A percentile compares a stretch with the other conserved stretches of the same genome.
phyloP scores from a whole-genome alignment of 35 echinoderm and acorn worm species.

The Lytechinus pictus region DNA sequence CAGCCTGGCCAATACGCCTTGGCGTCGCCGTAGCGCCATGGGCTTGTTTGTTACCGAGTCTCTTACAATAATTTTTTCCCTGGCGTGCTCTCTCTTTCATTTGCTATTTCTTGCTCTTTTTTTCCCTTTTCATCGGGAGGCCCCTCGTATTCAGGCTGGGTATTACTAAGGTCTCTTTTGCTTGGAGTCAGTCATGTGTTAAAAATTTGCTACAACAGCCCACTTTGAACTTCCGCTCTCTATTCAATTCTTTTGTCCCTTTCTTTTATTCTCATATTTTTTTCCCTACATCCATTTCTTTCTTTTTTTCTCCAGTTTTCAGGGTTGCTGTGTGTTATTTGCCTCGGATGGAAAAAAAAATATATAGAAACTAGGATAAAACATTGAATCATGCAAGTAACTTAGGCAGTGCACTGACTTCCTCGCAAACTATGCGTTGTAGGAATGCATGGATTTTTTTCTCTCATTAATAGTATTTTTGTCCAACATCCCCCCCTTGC shows the following conservation, averaged over 20 bases:
- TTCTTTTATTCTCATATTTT: slow-evolving; percentile 27
- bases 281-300: not conserved
- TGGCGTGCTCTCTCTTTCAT: not conserved
- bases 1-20: slow-evolving; percentile 33
- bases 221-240: slow-evolving; percentile 55
- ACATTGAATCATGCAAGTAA: slow-evolving; percentile 23
- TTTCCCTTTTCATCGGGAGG: not conserved
- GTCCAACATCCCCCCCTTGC: not conserved
- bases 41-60: slow-evolving; percentile 53
- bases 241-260: not conserved
- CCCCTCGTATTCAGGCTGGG: slow-evolving; percentile 22
- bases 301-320: slow-evolving; percentile 17
- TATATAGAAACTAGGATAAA: not conserved
- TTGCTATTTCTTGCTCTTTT: slow-evolving; percentile 5
- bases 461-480: not conserved
- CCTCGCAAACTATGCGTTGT: not conserved
- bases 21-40: slow-evolving; percentile 35
- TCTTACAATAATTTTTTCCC: slow-evolving; percentile 26
- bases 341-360: not conserved
- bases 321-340: slow-evolving; percentile 24
- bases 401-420: slow-evolving; percentile 31
- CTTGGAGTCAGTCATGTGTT: slow-evolving; percentile 49
- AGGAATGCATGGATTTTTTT: not conserved
- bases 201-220: slow-evolving; percentile 54
- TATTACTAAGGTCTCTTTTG: slow-evolving; percentile 39